phyloP scores from a whole-genome alignment of 1,140 invertebrate genomes.

The Lethrus apterus region DNA sequence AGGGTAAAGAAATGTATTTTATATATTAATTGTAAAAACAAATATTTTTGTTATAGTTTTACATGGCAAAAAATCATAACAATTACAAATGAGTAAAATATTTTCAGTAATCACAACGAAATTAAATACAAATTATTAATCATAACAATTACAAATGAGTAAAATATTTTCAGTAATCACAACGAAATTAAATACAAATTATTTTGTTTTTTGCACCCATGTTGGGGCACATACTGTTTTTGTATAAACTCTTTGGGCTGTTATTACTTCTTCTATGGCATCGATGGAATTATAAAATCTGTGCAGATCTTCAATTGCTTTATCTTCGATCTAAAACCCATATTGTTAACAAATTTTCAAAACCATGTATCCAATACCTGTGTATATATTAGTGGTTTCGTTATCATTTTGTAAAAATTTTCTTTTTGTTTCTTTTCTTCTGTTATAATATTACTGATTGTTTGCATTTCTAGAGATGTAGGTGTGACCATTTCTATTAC shows the following conservation, averaged over 20 bases:
- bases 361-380: conserved; percentile 43
- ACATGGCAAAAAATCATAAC: too few relatives aligned
- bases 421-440: conserved; percentile 54
- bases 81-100: too few relatives aligned
- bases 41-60: too few relatives aligned
- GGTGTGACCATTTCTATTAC: conserved; percentile 22
- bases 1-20: too few relatives aligned
- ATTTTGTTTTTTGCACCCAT: conserved; percentile 46
- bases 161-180: too few relatives aligned
- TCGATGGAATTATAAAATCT: conserved; percentile 55
- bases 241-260: conserved; percentile 47
- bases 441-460: conserved; percentile 50
- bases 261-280: conserved; percentile 56
- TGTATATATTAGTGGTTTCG: conserved; percentile 55
- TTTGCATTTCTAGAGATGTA: conserved; percentile 21
- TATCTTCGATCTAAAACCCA: conserved; percentile 57
- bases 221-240: conserved; percentile 47
- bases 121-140: too few relatives aligned
- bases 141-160: too few relatives aligned
- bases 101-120: too few relatives aligned
- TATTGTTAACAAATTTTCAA: conserved; percentile 14
- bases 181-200: too few relatives aligned
- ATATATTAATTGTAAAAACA: too few relatives aligned
- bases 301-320: conserved; percentile 62
- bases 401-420: conserved; percentile 51